Evolutionary conservation across 2,888 invertebrate species (phyloP).

Genomic region (Drosophila melanosoma): DNA sequence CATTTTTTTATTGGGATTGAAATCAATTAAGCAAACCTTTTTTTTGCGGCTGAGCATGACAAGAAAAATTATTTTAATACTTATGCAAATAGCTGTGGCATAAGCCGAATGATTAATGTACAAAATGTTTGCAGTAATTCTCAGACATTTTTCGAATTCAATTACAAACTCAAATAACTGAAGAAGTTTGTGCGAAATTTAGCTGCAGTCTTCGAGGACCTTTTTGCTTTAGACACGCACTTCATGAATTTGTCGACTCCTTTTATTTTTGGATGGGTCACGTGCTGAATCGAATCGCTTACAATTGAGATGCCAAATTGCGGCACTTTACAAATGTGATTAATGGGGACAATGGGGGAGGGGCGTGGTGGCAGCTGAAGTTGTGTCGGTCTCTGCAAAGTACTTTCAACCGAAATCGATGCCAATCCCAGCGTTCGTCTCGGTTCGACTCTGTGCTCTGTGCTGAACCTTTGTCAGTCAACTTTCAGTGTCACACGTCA

Average conservation of each 20-base stretch:
- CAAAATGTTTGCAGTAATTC: neutral
- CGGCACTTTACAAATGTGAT: conserved; percentile 47
- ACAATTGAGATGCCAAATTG: conserved; percentile 67
- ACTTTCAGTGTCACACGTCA: conserved; percentile 78
- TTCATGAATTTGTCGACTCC: conserved; percentile 13
- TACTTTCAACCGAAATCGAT: conserved; percentile 8
- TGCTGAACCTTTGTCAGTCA: conserved; percentile 46
- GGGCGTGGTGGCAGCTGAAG: neutral
- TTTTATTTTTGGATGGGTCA: neutral
- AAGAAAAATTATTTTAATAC: neutral
- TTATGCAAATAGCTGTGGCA: neutral
- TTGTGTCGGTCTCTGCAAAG: neutral
- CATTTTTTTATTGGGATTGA: neutral
- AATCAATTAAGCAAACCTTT: neutral
- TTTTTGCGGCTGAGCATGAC: neutral
- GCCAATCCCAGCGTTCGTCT: conserved; percentile 11
- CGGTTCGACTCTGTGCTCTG: neutral
- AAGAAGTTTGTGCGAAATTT: conserved; percentile 4
- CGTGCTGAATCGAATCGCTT: conserved; percentile 31
- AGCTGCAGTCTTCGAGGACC: neutral
- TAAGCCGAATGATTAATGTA: neutral
- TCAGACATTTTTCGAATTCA: conserved; percentile 15
- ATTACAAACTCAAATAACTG: conserved; percentile 25
- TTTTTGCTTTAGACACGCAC: neutral
- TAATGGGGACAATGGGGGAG: neutral